Conservation (phyloP, 1,140 invertebrate species). For the Drosophila pallidifrons region DNA sequence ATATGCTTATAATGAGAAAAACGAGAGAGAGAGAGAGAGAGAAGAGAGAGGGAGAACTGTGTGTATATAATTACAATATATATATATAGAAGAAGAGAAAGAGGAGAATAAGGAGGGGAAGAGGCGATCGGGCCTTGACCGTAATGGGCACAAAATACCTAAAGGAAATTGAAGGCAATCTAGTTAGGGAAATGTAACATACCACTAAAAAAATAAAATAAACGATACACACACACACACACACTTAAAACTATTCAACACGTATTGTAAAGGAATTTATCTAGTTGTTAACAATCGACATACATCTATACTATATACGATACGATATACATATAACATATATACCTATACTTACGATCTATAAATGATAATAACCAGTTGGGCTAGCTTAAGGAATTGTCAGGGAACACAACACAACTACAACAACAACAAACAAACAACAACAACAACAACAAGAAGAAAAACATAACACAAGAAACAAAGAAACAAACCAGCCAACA, state of each 20-base stretch:
- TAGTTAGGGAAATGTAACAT: constrained; percentile 73
- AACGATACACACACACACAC: constrained; percentile 4
- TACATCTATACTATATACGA: constrained; percentile 18
- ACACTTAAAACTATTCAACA: constrained; percentile 9
- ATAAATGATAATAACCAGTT: constrained; percentile 21
- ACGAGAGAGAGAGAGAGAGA: background rate
- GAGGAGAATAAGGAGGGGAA: background rate
- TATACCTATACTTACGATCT: constrained; percentile 1
- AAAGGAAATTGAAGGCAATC: constrained; percentile 80
- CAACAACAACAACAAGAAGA: background rate
- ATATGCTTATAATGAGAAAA: constrained; percentile 7
- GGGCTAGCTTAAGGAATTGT: constrained; percentile 72
- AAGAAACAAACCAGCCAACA: constrained; percentile 1
- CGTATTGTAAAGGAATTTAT: constrained; percentile 69
- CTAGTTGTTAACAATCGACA: constrained; percentile 52
- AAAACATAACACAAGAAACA: constrained; percentile 2
- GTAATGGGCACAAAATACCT: constrained; percentile 60
- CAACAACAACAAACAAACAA: background rate
- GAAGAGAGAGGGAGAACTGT: background rate
- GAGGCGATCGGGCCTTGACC: constrained; percentile 11
- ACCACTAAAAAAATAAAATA: constrained; percentile 18
- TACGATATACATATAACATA: background rate
- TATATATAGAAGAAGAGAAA: constrained; percentile 20
- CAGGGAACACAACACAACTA: constrained; percentile 65
- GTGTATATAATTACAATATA: constrained; percentile 11